Conservation (phyloP, 1,140 invertebrate species). For the Drosophila auraria region DNA sequence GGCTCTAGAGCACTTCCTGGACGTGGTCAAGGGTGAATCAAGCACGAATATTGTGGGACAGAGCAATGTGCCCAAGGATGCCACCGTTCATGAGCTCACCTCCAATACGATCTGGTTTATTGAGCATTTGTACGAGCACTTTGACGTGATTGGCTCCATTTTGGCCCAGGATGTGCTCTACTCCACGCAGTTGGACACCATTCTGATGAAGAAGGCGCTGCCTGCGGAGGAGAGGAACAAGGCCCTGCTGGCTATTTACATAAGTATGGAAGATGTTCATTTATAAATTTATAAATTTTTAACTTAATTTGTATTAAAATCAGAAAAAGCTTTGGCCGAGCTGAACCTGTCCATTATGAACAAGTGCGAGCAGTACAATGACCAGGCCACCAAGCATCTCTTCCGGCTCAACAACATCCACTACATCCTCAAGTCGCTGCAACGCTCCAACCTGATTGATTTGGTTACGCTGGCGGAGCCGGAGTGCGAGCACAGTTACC, state of each 20-base stretch:
- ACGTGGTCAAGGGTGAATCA: slow-evolving; percentile 94
- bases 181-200: slow-evolving; percentile 85
- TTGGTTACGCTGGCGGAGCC: slow-evolving; percentile 92
- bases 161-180: slow-evolving; percentile 88
- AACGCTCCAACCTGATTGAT: slow-evolving; percentile 93
- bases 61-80: slow-evolving; percentile 92
- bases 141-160: slow-evolving; percentile 90
- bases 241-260: slow-evolving; percentile 90
- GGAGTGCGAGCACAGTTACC: slow-evolving; percentile 93
- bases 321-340: slow-evolving; percentile 94
- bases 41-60: slow-evolving; percentile 89
- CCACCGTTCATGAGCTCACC: slow-evolving; percentile 97
- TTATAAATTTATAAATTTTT: too few relatives aligned
- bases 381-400: slow-evolving; percentile 92
- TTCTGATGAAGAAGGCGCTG: slow-evolving; percentile 85
- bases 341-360: slow-evolving; percentile 93
- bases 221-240: slow-evolving; percentile 86
- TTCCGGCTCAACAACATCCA: slow-evolving; percentile 95
- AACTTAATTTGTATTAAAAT: slow-evolving; percentile 52
- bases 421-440: slow-evolving; percentile 95
- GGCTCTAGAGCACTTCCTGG: slow-evolving; percentile 96
- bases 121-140: slow-evolving; percentile 93
- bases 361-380: slow-evolving; percentile 94
- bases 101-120: slow-evolving; percentile 96
- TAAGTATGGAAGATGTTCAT: slow-evolving; percentile 86